A percentile compares a stretch with the other conserved stretches of the same genome.
phyloP scores from a whole-genome alignment of 2,888 invertebrate species.

The Drosophila histrio region DNA sequence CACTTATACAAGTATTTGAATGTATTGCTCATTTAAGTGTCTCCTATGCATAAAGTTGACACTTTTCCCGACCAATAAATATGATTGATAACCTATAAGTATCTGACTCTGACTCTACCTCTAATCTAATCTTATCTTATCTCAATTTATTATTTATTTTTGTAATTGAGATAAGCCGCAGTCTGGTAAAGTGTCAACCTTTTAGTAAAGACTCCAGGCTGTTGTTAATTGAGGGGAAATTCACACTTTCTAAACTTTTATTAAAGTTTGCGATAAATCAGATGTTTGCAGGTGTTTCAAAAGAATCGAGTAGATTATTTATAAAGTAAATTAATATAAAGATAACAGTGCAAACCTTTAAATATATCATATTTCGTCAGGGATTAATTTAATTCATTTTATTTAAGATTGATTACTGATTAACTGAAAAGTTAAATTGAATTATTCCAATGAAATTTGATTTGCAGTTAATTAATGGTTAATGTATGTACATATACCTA shows the following conservation, averaged over 20 bases:
- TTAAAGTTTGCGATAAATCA: no score
- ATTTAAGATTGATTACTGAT: background rate
- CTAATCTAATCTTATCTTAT: constrained; percentile 47
- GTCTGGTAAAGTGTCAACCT: background rate
- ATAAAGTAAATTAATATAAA: background rate
- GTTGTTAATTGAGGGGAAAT: constrained; percentile 7
- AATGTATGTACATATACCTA: background rate
- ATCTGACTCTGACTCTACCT: background rate
- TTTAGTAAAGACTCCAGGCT: constrained; percentile 7
- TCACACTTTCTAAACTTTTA: constrained; percentile 1
- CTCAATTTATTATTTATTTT: constrained; percentile 17
- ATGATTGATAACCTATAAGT: constrained; percentile 24
- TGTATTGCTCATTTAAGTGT: constrained; percentile 21
- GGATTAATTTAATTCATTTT: background rate
- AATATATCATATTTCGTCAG: background rate
- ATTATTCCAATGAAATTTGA: background rate
- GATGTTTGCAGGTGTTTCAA: background rate
- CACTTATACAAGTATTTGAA: constrained; percentile 4
- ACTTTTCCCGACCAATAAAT: constrained; percentile 18
- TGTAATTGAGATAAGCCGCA: constrained; percentile 27
- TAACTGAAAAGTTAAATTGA: background rate
- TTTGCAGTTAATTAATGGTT: background rate
- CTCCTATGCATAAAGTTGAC: background rate
- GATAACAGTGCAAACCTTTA: background rate
- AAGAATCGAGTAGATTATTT: background rate